Base-by-base conservation (phyloP, 2,797 vertebrate genomes). In the Salarias fasciatus region DNA sequence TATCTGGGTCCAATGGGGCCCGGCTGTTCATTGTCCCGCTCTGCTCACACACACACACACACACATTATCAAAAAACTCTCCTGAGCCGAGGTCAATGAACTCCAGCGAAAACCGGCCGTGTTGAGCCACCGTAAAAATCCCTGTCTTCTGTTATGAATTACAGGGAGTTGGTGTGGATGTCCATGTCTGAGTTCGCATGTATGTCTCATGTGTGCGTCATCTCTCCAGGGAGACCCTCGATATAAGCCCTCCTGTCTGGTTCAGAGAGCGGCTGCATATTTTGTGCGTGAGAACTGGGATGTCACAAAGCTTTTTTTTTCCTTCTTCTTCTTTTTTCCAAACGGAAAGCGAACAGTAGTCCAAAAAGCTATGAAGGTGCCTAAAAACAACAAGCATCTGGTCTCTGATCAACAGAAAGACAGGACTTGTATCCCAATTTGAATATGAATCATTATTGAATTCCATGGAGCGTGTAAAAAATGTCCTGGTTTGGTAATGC, bases 1-100 rank as follows among this genome's bases (percentile, higher is more conserved):
- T 87, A 86, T 87, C 81, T 78, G 82, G 46, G 42, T 57, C 69
- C 72, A 41, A 2, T 11, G 63, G 63, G 56, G 58, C 31, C 33
- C 30, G 42, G 57, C 48, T 59, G 29, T 69, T 82, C 69, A 82
- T 78, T 84, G 74, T 84, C 64, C 43, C 4, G 5, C 31, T 54
- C 37, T 51, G 43, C 65, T 41, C 59, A 29, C 47, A 53, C 48
- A 60, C 49, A 52, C 30, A 24, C 41, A 37, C 36, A 53, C 48
- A 53, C 51, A 65, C 60, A 52, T 14, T 50, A 64, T 63, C 66
- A 38, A 10, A n/a, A 53, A 64, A 77, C 49, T 61, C 41, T 71
- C 51, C 56, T 37, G 43, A 53, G 62, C 5, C 35, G 0, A 8
- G 67, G 68, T 87, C 72, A 69, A 6, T 72, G 70, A 75, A 72